Percentiles rank a stretch among this genome's conserved stretches.
These are phyloP conservation scores for Diplolepis rosae DNA, from an alignment of 2,888 invertebrate species.

Conservation along the genomic window DNA sequence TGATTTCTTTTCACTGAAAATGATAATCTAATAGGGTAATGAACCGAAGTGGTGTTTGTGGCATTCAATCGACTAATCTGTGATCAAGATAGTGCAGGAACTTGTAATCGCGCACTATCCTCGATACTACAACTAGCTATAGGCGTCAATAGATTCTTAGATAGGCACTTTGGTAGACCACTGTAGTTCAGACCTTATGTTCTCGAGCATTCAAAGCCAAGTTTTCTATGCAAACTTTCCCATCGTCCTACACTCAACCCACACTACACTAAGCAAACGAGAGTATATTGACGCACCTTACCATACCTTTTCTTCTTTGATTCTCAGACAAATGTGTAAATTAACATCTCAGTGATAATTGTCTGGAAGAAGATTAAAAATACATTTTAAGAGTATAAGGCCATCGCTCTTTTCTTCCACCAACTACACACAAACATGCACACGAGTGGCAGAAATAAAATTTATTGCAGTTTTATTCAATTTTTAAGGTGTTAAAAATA, in stretches of 20 bases:
- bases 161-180: conserved; percentile 30
- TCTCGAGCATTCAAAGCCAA: background rate
- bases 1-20: background rate
- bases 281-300: conserved; percentile 16
- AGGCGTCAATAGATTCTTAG: conserved; percentile 29
- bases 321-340: conserved; percentile 27
- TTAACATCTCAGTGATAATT: conserved; percentile 12
- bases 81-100: conserved; percentile 53
- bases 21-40: background rate
- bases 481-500: too few species aligned
- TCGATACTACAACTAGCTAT: background rate
- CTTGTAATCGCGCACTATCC: conserved; percentile 56
- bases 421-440: background rate
- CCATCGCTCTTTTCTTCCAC: too few species aligned
- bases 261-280: background rate
- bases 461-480: background rate
- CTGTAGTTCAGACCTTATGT: conserved; percentile 22
- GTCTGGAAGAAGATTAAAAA: background rate
- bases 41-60: background rate
- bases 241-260: too few species aligned
- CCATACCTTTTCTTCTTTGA: conserved; percentile 1
- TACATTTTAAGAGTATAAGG: background rate
- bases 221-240: conserved; percentile 20
- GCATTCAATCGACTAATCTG: conserved; percentile 49
- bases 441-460: background rate